Evolutionary conservation across 2,888 invertebrate genomes (phyloP).

Genomic region (Spodoptera picta): DNA sequence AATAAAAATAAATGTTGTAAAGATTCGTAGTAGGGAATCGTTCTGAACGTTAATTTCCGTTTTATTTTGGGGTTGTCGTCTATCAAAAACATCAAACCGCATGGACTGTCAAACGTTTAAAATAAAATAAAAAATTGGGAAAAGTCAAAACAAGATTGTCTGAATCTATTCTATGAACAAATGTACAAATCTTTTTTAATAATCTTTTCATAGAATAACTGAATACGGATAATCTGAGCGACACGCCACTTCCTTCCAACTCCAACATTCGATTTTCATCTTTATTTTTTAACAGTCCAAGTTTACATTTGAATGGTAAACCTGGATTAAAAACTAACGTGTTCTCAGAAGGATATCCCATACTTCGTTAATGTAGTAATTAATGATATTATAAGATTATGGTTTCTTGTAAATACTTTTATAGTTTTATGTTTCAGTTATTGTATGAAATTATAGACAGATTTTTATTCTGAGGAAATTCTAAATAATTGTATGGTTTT

Average conservation of each 20-base stretch:
- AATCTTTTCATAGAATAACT: slow-evolving; percentile 46
- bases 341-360: slow-evolving; percentile 42
- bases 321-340: slow-evolving; percentile 25
- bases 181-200: slow-evolving; percentile 40
- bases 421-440: slow-evolving; percentile 34
- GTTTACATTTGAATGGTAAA: neutral
- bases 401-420: slow-evolving; percentile 49
- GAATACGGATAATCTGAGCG: slow-evolving; percentile 34
- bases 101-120: slow-evolving; percentile 3
- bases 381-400: slow-evolving; percentile 49
- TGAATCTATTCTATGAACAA: slow-evolving; percentile 39
- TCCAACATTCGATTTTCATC: slow-evolving; percentile 10
- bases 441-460: slow-evolving; percentile 9
- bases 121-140: slow-evolving; percentile 14
- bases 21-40: neutral
- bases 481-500: too few species aligned
- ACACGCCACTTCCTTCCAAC: slow-evolving; percentile 29
- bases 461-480: neutral
- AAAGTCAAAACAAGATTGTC: slow-evolving; percentile 25
- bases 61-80: slow-evolving; percentile 6
- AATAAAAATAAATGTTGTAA: neutral
- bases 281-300: neutral
- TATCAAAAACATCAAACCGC: slow-evolving; percentile 35
- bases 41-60: slow-evolving; percentile 14
- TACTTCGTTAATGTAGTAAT: slow-evolving; percentile 38